Evolutionary conservation across 2,888 invertebrate genomes (phyloP), one percentile per base, ranked within the genome.

Genomic region (Andrena haemorrhoa): DNA sequence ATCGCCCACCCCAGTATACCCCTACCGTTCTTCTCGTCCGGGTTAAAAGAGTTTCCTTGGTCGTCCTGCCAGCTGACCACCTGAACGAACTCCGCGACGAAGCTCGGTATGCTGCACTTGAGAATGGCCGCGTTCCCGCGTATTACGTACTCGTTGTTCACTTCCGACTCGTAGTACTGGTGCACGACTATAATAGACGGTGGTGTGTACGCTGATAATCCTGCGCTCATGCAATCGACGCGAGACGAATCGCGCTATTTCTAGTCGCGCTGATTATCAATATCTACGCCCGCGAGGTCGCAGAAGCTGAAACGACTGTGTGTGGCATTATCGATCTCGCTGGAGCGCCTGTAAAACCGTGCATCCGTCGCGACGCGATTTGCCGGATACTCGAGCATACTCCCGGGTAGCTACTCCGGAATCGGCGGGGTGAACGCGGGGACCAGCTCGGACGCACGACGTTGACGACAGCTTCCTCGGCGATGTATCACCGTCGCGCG

Each of bases 61-160:
- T 94, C 94, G 89, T 94, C 94, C 83, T 94, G 93, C 98, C 98
- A 98, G 85, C 97, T 96, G 93, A 97, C 97, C 71, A 98, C 98
- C 93, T 96, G 96, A 70, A 98, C 97, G 94, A 98, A 98, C 95
- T 98, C 98, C 61, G 97, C 97, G 78, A 98, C 97, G 94, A 98
- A 98, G 85, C 97, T 97, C 35, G 98, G 98, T 91, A 98, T 98
- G 91, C 97, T 97, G 94, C 98, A 98, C 94, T 98, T 98, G 63
- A 98, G 94, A 75, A 98, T 97, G 12, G 98, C 98, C 41, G 97
- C 96, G 93, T 98, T 98, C 71, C 98, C 98, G 88, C 97, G 96
- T 90, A 98, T 98, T 60, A 98, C 98, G 94, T 98, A 98, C 93
- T 98, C 98, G 84, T 98, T 97, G 87, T 98, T 97, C 88, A 98